Base-by-base conservation (phyloP, 2,113 vertebrate genomes). In the Mixornis gularis region DNA sequence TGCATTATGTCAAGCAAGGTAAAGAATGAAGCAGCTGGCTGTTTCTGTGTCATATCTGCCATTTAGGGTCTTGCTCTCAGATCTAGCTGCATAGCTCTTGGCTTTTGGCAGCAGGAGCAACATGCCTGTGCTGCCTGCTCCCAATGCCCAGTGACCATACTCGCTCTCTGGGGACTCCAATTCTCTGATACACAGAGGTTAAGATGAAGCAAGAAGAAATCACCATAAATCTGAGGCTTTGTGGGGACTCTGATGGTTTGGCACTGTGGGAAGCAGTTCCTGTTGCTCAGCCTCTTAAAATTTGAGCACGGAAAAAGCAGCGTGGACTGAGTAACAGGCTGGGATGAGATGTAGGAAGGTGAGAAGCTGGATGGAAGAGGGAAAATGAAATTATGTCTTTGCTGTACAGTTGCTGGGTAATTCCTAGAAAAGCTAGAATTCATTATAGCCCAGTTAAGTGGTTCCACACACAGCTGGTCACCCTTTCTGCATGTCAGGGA, bases 241-340 rank as follows among this genome's bases (percentile, higher is more conserved):
- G 2, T 59, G 30, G 25, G 24, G 3, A 3, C 30, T 63, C 52
- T 1, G 3, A 55, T 38, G 0, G 4, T 56, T 66, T 80, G 52
- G 26, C 29, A 26, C 14, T 0, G 0, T 29, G 40, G 62, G 30
- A 89, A 74, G 38, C 6, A 36, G 11, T 70, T 63, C 18, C 58
- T 64, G 26, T 51, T 74, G 13, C 43, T 88, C 83, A 80, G 29
- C 9, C 6, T 74, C 34, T 77, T 29, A 19, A 12, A 0, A 4
- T 34, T 5, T 17, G 7, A 38, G 43, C 13, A 30, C 0, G 0
- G 43, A 17, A 46, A 62, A 56, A 52, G 25, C 0, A 0, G 2
- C 17, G 29, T 86, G 52, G 27, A 36, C 60, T 51, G 38, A 77
- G 29, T 38, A 53, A 77, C 10, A 4, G 20, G 16, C 40, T 79